These are phyloP conservation scores for Anabacerthia variegaticeps DNA, from an alignment of 2,797 vertebrate genomes.

Conservation along the genomic window DNA sequence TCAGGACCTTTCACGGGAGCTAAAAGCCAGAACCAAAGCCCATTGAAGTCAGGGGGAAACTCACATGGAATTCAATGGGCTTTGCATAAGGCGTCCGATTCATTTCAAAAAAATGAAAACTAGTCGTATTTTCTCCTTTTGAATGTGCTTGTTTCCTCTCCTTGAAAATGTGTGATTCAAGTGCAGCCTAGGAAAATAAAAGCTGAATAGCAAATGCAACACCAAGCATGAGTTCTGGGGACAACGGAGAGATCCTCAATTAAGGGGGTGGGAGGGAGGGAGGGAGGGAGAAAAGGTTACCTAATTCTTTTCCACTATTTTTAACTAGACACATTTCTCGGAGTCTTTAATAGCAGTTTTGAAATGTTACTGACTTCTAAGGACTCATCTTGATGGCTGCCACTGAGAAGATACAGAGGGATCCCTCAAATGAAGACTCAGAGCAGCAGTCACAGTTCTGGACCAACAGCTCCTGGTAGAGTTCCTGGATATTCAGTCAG, in stretches of 20 bases:
- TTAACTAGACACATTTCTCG: neutral
- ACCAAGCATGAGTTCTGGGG: neutral
- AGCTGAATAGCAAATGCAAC: conserved; percentile 33
- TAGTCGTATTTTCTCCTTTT: conserved; percentile 51
- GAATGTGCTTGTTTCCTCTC: conserved; percentile 60
- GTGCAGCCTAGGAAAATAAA: conserved; percentile 17
- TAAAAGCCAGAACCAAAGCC: conserved; percentile 69
- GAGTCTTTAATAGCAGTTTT: neutral
- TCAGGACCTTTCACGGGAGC: conserved; percentile 63
- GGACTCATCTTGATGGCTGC: neutral
- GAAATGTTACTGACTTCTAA: neutral
- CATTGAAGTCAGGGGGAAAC: conserved; percentile 47
- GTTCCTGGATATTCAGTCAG: neutral
- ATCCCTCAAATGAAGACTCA: neutral
- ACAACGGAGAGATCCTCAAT: neutral
- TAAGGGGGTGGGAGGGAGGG: neutral
- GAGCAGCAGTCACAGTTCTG: neutral
- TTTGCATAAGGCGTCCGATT: conserved; percentile 42
- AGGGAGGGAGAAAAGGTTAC: neutral
- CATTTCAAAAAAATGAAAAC: conserved; percentile 1
- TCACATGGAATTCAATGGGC: conserved; percentile 64
- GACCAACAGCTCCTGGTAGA: neutral
- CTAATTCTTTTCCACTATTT: neutral
- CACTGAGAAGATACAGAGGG: neutral
- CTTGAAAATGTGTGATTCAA: conserved; percentile 52